These are phyloP conservation scores for Florisuga fusca DNA, from an alignment of 2,797 vertebrate species.

Conservation along the genomic window DNA sequence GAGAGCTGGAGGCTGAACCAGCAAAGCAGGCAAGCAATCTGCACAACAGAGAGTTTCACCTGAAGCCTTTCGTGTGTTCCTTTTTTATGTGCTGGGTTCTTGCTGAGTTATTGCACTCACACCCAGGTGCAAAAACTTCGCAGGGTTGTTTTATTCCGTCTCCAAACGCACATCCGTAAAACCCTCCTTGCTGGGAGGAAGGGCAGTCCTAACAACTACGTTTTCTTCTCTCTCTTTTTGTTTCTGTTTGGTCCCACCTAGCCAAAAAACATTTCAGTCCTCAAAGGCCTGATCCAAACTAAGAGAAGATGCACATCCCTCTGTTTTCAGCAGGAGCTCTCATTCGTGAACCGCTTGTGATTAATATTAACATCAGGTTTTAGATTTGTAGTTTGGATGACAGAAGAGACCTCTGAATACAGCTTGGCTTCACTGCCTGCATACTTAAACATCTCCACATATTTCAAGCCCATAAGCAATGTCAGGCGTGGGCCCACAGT, in stretches of 20 bases:
- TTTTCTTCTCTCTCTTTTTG: neutral
- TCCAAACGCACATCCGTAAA: neutral
- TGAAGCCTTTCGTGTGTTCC: conserved; percentile 7
- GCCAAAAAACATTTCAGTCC: neutral
- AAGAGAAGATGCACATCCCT: neutral
- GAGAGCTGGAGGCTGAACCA: conserved; percentile 32
- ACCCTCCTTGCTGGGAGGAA: conserved; percentile 9
- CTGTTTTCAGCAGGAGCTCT: neutral
- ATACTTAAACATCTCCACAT: conserved; percentile 36
- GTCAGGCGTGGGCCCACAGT: neutral
- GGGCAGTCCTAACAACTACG: neutral
- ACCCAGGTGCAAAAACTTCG: conserved; percentile 4
- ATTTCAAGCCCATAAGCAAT: neutral
- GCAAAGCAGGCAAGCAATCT: conserved; percentile 23
- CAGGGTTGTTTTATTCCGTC: neutral
- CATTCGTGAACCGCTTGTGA: conserved; percentile 11
- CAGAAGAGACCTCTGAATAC: conserved; percentile 58
- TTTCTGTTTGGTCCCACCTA: neutral
- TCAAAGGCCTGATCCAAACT: neutral
- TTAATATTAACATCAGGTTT: conserved; percentile 67
- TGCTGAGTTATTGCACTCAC: conserved; percentile 27
- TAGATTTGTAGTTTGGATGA: conserved; percentile 37
- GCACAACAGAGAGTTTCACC: conserved; percentile 21
- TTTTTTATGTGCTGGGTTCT: conserved; percentile 31
- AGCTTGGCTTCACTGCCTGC: conserved; percentile 31